Evolutionary conservation across 2,113 vertebrate genomes (phyloP), one percentile per base, ranked within the genome.

Genomic region (Collichthys lucidus): DNA sequence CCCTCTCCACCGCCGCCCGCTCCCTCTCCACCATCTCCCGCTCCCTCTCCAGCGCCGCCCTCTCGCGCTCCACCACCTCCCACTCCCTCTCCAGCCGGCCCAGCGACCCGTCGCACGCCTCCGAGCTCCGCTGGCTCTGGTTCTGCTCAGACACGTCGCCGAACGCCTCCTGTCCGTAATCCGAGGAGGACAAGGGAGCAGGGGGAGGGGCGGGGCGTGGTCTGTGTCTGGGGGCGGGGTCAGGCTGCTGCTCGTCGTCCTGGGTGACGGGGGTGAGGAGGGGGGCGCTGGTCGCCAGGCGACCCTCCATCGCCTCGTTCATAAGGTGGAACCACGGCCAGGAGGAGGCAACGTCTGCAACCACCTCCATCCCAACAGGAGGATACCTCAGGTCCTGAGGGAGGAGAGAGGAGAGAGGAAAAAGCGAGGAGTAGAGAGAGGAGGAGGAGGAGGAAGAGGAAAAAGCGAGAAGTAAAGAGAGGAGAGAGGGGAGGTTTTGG

Each of bases 311-410:
- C 35, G 95, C 94, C 31, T 95, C 94, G 0, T 95, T 94, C 95
- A 95, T 94, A 19, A 95, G 89, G 77, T 94, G 87, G 24, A 94
- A 95, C 95, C 95, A 96, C 14, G 93, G 94, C 95, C 95, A 95
- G 52, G 94, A 94, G 40, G 94, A 89, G 70, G 92, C 76, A 52
- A 86, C 79, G 24, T 94, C 93, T 0, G 86, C 73, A 0, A 64
- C 72, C 0, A 50, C 89, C 85, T 95, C 95, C 93, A 95, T 93
- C 6, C 94, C 95, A 0, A 90, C 89, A 0, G 94, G 93, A 56
- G 95, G 95, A 46, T 91, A 95, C 88, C 94, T 95, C 44, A 95
- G 88, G 35, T 95, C 95, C 94, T 95, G 12, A 10, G 3, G 31
- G 61, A 8, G 26, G 8, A 19, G 2, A 52, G 20, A 19, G 3